Evolutionary conservation across 2,888 invertebrate species (phyloP).

Genomic region (Coenonympha glycerion): DNA sequence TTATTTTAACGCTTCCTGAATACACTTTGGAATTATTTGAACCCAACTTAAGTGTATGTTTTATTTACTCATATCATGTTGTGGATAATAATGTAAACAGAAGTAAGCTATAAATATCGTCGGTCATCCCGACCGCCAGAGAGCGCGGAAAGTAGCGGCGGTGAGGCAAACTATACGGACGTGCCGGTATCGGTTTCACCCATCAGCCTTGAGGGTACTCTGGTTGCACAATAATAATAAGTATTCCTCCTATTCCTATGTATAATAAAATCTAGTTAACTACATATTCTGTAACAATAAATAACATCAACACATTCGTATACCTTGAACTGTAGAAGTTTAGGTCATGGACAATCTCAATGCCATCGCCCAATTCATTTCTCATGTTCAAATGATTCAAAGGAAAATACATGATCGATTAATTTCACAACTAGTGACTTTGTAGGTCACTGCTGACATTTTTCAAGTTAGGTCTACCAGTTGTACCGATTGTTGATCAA

Average conservation of each 20-base stretch:
- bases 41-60: no score
- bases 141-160: constrained; percentile 39
- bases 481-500: constrained; percentile 1
- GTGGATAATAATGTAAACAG: constrained; percentile 6
- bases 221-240: constrained; percentile 41
- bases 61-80: background rate
- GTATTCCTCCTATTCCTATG: constrained; percentile 6
- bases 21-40: constrained; percentile 24
- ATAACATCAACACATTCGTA: background rate
- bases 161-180: constrained; percentile 53
- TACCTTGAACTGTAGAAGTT: background rate
- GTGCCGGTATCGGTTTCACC: constrained; percentile 53
- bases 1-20: constrained; percentile 45
- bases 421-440: background rate
- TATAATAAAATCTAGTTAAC: background rate
- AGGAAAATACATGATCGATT: background rate
- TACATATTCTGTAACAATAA: background rate
- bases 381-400: background rate
- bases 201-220: constrained; percentile 50
- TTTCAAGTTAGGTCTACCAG: background rate
- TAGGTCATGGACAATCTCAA: background rate
- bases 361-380: background rate
- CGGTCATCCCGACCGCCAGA: constrained; percentile 26
- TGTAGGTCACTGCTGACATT: background rate
- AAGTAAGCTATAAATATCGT: constrained; percentile 13